Base-by-base conservation (phyloP, 1,140 invertebrate genomes). In the Sarcophaga peregrina region DNA sequence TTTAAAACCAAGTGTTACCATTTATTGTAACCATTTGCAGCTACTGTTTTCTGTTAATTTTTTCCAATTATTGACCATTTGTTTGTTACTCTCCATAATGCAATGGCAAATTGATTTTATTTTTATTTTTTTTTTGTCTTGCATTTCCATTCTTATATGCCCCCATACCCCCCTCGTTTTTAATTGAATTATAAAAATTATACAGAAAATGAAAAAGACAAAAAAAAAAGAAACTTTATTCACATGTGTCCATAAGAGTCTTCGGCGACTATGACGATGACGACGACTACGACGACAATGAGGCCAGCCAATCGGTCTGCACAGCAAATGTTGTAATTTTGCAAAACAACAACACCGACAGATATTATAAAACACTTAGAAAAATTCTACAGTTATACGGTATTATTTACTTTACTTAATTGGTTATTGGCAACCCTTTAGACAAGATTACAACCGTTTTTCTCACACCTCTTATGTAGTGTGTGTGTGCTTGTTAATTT, bases 51-150 rank as follows among this genome's bases (percentile, higher is more conserved):
- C 54, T 58, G n/a, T 13, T 68, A 13, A 10, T 3, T 68, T 68
- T 68, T 68, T 68, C 20, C 62, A 68, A 68, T 68, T 68, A 68
- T 68, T 68, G 62, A 25, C 62, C 62, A 25, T 68, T 25, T n/a
- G n/a, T n/a, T 68, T 17, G 15, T 37, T 37, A 37, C 25, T 37
- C 25, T 37, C 20, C 17, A 52, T 52, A 52, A 10, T 68, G 20
- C 20, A 20, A 68, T 17, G n/a, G 62, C 62, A 68, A 68, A 68
- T 68, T 68, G 62, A 68, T 68, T 68, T 68, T 68, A n/a, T 68
- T 68, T 68, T n/a, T n/a, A n/a, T n/a, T n/a, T 37, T 37, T 37
- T 37, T 3, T 68, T 68, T 6, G 17, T 37, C 25, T 37, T 37
- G 1, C 25, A 37, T 37, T 37, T 37, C 25, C 25, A 37, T 37